phyloP scores from a whole-genome alignment of 2,113 vertebrate species.

The Cromileptes altivelis region DNA sequence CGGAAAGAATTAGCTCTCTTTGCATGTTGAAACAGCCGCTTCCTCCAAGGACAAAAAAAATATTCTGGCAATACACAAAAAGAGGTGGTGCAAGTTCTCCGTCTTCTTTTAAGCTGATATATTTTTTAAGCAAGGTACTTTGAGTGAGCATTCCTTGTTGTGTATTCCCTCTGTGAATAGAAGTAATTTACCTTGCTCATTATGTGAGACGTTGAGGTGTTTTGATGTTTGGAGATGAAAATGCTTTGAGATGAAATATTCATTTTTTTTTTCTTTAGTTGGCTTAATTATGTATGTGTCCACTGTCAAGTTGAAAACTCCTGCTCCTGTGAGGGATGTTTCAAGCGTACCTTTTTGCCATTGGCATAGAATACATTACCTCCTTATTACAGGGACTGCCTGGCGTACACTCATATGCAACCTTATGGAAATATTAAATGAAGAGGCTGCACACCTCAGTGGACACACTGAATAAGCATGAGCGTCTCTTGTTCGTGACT shows the following conservation, averaged over 20 bases:
- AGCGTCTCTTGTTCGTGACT: slow-evolving; percentile 62
- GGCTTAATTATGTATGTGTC: slow-evolving; percentile 82
- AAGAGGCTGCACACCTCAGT: slow-evolving; percentile 77
- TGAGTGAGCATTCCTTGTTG: slow-evolving; percentile 54
- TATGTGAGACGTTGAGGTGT: slow-evolving; percentile 77
- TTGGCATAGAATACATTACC: slow-evolving; percentile 79
- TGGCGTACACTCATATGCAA: slow-evolving; percentile 64
- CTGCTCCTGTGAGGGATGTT: slow-evolving; percentile 75
- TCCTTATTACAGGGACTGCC: slow-evolving; percentile 68
- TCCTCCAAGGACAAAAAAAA: slow-evolving; percentile 14
- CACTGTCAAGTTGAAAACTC: slow-evolving; percentile 77
- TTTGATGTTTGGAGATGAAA: slow-evolving; percentile 83
- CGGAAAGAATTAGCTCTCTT: slow-evolving; percentile 31
- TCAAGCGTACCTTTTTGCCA: slow-evolving; percentile 77
- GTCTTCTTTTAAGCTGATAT: slow-evolving; percentile 10
- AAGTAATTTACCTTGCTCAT: slow-evolving; percentile 74
- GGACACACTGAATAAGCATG: slow-evolving; percentile 80
- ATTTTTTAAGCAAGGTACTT: slow-evolving; percentile 43
- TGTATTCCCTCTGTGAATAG: slow-evolving; percentile 70
- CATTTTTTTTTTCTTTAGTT: slow-evolving; percentile 75
- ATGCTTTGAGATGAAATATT: slow-evolving; percentile 81
- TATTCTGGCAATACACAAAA: slow-evolving; percentile 25
- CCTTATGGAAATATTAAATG: slow-evolving; percentile 83
- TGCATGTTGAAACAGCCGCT: slow-evolving; percentile 17
- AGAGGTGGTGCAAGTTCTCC: not conserved